These are phyloP conservation scores for Tetrao urogallus DNA, from an alignment of 2,113 vertebrate genomes.

Conservation along the genomic window DNA sequence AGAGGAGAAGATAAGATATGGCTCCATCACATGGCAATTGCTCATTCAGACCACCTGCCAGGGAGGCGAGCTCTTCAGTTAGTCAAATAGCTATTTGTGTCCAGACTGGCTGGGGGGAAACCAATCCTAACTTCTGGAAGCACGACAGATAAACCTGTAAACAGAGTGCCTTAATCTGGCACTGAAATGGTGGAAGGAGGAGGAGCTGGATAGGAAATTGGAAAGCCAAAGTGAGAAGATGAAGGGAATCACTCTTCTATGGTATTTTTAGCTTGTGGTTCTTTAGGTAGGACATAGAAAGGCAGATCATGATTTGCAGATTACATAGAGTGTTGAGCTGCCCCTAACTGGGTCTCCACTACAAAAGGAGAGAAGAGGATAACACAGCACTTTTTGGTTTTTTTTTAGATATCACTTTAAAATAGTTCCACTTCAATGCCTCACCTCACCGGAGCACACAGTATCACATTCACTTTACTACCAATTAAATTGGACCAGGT, in stretches of 20 bases:
- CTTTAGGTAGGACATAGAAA: slow-evolving; percentile 23
- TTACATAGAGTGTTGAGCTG: not conserved
- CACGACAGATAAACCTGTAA: not conserved
- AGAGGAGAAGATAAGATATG: slow-evolving; percentile 17
- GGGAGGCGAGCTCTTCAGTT: not conserved
- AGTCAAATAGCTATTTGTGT: slow-evolving; percentile 19
- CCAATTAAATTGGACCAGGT: not conserved
- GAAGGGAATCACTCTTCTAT: not conserved
- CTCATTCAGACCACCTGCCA: slow-evolving; percentile 22
- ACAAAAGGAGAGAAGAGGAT: not conserved
- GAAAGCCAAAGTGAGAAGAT: not conserved
- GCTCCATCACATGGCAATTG: not conserved
- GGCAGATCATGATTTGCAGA: not conserved
- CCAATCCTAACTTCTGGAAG: not conserved
- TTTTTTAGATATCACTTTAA: not conserved
- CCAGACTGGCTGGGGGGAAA: not conserved
- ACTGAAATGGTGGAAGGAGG: not conserved
- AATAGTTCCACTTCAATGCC: not conserved
- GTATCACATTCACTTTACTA: not conserved
- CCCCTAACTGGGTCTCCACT: not conserved
- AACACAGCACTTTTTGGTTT: not conserved
- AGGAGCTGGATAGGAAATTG: not conserved
- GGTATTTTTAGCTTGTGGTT: slow-evolving; percentile 34
- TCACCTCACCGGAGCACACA: not conserved
- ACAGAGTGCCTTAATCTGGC: not conserved